Evolutionary conservation across 2,888 invertebrate genomes (phyloP).

Genomic region (Protophormia terraenovae): DNA sequence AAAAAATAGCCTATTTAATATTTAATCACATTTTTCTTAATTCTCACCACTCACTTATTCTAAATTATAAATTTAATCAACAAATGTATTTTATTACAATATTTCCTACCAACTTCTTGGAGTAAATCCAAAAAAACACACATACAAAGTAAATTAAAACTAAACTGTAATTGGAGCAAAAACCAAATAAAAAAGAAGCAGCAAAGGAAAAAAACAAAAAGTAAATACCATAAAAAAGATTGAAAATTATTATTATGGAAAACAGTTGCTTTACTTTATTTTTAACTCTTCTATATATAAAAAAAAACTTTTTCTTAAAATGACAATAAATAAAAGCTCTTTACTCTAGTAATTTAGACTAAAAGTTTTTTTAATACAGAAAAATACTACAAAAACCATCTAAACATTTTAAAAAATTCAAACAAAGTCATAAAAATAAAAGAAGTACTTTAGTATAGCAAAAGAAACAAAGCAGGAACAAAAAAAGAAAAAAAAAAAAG

Average conservation of each 20-base stretch:
- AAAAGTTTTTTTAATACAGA: not conserved
- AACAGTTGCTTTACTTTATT: not conserved
- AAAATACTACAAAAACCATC: not conserved
- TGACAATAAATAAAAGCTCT: slow-evolving; percentile 37
- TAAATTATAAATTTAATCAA: slow-evolving; percentile 57
- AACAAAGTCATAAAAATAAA: slow-evolving; percentile 24
- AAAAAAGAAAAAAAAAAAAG: not conserved
- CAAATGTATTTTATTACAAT: slow-evolving; percentile 39
- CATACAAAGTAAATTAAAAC: slow-evolving; percentile 24
- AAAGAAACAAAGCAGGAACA: too few relatives aligned
- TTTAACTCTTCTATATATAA: not conserved
- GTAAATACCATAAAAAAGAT: slow-evolving; percentile 33
- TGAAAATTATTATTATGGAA: slow-evolving; percentile 25
- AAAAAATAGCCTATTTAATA: not conserved
- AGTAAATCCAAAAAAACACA: slow-evolving; percentile 45
- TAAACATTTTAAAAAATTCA: not conserved
- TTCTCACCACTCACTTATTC: not conserved
- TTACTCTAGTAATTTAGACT: not conserved
- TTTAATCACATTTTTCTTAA: not conserved
- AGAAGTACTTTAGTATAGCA: not conserved
- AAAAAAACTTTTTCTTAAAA: slow-evolving; percentile 21
- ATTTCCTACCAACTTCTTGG: slow-evolving; percentile 4
- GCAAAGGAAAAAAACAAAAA: not conserved
- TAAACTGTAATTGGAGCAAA: slow-evolving; percentile 55
- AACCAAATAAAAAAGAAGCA: slow-evolving; percentile 6